A percentile compares a stretch with the other conserved stretches of the same genome.
phyloP scores from a whole-genome alignment of 2,797 vertebrate genomes.

The Characodon lateralis region DNA sequence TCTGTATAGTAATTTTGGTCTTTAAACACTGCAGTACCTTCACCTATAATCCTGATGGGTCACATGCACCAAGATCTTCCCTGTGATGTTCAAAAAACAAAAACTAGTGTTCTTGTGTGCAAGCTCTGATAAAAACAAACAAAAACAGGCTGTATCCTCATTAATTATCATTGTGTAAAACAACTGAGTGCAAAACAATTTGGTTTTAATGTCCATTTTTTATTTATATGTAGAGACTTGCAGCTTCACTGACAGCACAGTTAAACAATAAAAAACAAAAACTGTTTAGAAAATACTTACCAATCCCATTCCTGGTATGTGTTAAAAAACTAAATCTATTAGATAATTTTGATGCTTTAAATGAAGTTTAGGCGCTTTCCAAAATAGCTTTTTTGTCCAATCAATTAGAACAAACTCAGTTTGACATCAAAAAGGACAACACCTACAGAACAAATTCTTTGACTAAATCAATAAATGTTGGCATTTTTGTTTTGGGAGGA shows the following conservation, averaged over 20 bases:
- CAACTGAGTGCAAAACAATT: background rate
- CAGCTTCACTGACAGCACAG: conserved; percentile 75
- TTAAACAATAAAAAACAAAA: conserved; percentile 74
- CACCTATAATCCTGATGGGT: too few relatives aligned
- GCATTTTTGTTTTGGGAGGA: conserved; percentile 55
- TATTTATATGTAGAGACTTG: conserved; percentile 66
- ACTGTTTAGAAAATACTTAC: conserved; percentile 85
- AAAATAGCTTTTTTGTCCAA: conserved; percentile 35
- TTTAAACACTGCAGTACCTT: background rate
- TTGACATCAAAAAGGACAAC: conserved; percentile 57
- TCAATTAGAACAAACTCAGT: conserved; percentile 54
- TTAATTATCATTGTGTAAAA: background rate
- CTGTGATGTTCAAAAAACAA: background rate
- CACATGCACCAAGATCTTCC: background rate
- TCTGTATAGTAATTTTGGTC: too few relatives aligned
- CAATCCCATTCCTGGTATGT: conserved; percentile 75
- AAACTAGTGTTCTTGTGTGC: background rate
- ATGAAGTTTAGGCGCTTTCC: conserved; percentile 46
- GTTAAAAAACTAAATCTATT: conserved; percentile 61
- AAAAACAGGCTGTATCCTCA: too few relatives aligned
- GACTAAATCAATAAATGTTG: conserved; percentile 59
- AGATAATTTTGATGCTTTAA: conserved; percentile 37
- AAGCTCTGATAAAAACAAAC: too few relatives aligned
- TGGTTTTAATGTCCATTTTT: conserved; percentile 68
- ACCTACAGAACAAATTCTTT: conserved; percentile 50